A percentile compares a stretch with the other conserved stretches of the same genome.
These are phyloP conservation scores for Anorthoa munda DNA, from an alignment of 2,888 invertebrate species.

Conservation along the genomic window DNA sequence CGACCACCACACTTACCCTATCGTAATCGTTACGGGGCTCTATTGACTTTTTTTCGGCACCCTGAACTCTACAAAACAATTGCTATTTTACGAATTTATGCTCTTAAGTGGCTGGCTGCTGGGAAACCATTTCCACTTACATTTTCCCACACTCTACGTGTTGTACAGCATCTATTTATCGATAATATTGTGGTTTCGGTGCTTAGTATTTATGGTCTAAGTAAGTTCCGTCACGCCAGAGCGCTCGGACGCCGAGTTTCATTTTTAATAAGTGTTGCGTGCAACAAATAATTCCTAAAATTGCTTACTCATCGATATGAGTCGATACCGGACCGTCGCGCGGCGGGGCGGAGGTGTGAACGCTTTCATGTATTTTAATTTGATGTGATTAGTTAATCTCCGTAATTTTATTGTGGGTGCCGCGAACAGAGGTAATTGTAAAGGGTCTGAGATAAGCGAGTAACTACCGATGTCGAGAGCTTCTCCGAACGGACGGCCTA, in stretches of 20 bases:
- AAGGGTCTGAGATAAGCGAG: constrained; percentile 78
- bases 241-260: constrained; percentile 71
- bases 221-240: constrained; percentile 78
- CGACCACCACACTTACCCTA: constrained; percentile 65
- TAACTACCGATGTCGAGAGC: constrained; percentile 73
- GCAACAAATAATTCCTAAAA: constrained; percentile 73
- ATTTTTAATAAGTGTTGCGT: constrained; percentile 75
- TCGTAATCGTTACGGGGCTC: constrained; percentile 59
- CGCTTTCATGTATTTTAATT: constrained; percentile 74
- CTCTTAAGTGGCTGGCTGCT: constrained; percentile 67
- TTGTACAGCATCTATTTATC: constrained; percentile 75
- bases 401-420: constrained; percentile 68
- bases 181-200: constrained; percentile 77
- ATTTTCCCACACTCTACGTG: constrained; percentile 78
- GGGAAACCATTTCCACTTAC: constrained; percentile 72
- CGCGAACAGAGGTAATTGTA: constrained; percentile 72
- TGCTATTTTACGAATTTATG: constrained; percentile 68
- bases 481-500: constrained; percentile 81
- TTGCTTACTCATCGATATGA: constrained; percentile 74
- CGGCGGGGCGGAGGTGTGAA: constrained; percentile 74
- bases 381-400: constrained; percentile 75
- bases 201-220: constrained; percentile 73
- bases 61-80: constrained; percentile 60
- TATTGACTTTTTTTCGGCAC: constrained; percentile 64
- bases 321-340: constrained; percentile 66